Evolutionary conservation across 2,113 vertebrate species (phyloP).

Genomic region (Isichthys henryi): DNA sequence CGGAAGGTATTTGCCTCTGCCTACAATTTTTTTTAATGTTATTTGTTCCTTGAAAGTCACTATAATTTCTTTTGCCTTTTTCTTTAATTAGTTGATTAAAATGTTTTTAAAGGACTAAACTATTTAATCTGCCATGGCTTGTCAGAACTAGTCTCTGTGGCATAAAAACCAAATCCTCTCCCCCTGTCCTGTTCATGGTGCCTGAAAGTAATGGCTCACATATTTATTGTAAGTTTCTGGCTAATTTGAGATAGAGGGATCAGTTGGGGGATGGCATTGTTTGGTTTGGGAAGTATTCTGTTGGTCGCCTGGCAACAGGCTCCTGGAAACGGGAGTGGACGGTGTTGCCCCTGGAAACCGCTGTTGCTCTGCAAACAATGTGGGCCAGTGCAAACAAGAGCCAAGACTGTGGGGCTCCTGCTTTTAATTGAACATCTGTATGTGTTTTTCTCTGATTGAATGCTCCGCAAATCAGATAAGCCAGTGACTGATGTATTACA

Average conservation of each 20-base stretch:
- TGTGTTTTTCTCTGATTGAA: constrained; percentile 72
- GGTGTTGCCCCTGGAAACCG: constrained; percentile 82
- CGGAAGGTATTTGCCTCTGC: constrained; percentile 32
- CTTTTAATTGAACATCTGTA: constrained; percentile 87
- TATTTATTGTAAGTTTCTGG: constrained; percentile 80
- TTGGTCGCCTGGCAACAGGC: constrained; percentile 79
- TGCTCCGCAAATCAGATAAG: constrained; percentile 47
- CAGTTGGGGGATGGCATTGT: constrained; percentile 83
- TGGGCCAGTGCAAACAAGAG: constrained; percentile 70
- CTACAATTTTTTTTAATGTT: background rate
- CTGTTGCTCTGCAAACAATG: constrained; percentile 94
- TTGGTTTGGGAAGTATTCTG: constrained; percentile 96
- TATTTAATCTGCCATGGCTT: constrained; percentile 37
- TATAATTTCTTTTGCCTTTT: constrained; percentile 26
- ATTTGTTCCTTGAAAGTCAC: constrained; percentile 33
- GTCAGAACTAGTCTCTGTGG: constrained; percentile 38
- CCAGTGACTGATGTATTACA: constrained; percentile 46
- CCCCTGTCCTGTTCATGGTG: constrained; percentile 44
- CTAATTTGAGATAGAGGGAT: constrained; percentile 73
- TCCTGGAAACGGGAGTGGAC: constrained; percentile 83
- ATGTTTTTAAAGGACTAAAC: background rate
- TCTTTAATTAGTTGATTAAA: constrained; percentile 29
- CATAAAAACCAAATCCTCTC: constrained; percentile 54
- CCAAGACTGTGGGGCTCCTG: constrained; percentile 66
- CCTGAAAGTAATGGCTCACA: constrained; percentile 82